Conservation (phyloP, 2,113 vertebrate genomes). For the Dendropsophus ebraccatus region DNA sequence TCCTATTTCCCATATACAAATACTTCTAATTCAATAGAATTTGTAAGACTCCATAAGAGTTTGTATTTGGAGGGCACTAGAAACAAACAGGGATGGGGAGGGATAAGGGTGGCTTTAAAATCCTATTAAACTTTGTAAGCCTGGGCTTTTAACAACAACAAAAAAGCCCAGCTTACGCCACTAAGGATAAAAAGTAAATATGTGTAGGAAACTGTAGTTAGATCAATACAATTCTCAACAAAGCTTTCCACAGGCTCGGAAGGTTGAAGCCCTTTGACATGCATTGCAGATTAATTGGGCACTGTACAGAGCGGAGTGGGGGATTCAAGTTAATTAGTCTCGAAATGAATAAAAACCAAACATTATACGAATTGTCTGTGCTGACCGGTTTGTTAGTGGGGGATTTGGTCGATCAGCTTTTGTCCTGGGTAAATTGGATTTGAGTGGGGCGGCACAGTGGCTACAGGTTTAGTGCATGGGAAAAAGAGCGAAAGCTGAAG, state of each 20-base stretch:
- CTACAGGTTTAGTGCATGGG: constrained; percentile 86
- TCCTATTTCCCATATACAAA: constrained; percentile 56
- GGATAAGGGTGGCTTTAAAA: constrained; percentile 68
- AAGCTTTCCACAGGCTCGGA: constrained; percentile 78
- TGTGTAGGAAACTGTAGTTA: constrained; percentile 78
- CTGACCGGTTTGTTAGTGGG: constrained; percentile 82
- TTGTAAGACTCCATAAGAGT: constrained; percentile 40
- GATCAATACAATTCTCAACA: constrained; percentile 88
- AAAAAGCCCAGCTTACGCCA: constrained; percentile 76
- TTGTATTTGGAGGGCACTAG: constrained; percentile 50
- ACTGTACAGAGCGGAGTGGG: constrained; percentile 80
- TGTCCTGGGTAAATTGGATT: constrained; percentile 89
- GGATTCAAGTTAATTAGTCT: constrained; percentile 97
- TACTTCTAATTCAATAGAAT: constrained; percentile 42
- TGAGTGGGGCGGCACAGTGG: constrained; percentile 88
- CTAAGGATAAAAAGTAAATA: constrained; percentile 60
- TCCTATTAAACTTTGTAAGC: constrained; percentile 73
- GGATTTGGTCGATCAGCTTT: constrained; percentile 92
- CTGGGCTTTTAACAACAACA: constrained; percentile 64
- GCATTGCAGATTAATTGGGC: constrained; percentile 88
- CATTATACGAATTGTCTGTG: constrained; percentile 85
- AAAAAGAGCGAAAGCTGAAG: constrained; percentile 72
- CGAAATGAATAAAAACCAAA: constrained; percentile 85
- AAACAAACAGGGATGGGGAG: constrained; percentile 51
- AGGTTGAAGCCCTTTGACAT: constrained; percentile 85